phyloP scores from a whole-genome alignment of 2,797 vertebrate species.

The Podarcis lilfordi region DNA sequence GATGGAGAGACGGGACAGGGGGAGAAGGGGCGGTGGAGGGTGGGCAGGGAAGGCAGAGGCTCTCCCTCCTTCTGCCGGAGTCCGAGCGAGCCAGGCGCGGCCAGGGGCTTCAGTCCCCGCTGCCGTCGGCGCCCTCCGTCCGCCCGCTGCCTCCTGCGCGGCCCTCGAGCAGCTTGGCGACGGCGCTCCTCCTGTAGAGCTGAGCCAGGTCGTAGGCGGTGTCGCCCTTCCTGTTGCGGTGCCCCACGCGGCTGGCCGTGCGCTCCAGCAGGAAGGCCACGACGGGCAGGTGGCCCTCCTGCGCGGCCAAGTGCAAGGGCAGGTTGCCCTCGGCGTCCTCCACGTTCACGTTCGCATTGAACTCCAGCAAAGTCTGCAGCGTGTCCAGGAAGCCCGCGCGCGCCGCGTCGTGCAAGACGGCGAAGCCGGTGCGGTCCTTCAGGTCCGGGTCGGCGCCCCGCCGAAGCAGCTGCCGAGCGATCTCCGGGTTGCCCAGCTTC shows the following conservation, averaged over 20 bases:
- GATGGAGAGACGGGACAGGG: background rate
- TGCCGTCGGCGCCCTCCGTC: background rate
- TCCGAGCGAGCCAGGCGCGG: background rate
- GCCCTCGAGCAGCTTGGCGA: slow-evolving; percentile 77
- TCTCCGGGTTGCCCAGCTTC: slow-evolving; percentile 81
- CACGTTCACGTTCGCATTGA: slow-evolving; percentile 85
- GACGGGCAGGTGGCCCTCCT: slow-evolving; percentile 83
- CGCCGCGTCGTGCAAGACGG: slow-evolving; percentile 90
- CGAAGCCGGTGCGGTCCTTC: slow-evolving; percentile 84
- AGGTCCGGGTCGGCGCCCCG: slow-evolving; percentile 84
- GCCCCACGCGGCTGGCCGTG: slow-evolving; percentile 76
- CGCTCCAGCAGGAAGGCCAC: slow-evolving; percentile 80
- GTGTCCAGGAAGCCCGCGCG: slow-evolving; percentile 89
- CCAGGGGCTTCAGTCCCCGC: background rate
- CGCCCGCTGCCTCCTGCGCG: slow-evolving; percentile 22
- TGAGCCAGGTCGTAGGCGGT: slow-evolving; percentile 83
- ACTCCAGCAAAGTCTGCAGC: slow-evolving; percentile 82
- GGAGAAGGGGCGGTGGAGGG: background rate
- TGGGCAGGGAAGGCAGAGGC: background rate
- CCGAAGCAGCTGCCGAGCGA: slow-evolving; percentile 80
- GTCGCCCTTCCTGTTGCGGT: slow-evolving; percentile 78
- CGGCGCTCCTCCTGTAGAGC: slow-evolving; percentile 69
- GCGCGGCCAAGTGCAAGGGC: slow-evolving; percentile 90
- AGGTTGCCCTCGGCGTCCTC: slow-evolving; percentile 87
- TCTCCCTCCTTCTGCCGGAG: background rate